phyloP scores from a whole-genome alignment of 2,888 invertebrate genomes.

The Hirudinaria manillensis region DNA sequence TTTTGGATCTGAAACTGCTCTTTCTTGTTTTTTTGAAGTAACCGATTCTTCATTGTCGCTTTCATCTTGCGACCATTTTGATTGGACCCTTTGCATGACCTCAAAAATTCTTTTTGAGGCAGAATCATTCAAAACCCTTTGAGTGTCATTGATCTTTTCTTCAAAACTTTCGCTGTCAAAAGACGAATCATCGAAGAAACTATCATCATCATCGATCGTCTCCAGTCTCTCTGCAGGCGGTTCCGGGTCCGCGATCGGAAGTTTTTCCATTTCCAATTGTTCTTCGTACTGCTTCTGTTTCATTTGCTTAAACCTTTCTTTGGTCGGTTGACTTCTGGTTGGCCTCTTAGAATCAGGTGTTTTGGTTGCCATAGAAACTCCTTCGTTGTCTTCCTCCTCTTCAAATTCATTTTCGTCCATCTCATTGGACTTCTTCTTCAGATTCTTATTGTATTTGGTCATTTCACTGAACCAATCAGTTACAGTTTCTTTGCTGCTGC shows the following conservation, averaged over 20 bases:
- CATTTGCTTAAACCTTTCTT: slow-evolving; percentile 14
- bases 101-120: slow-evolving; percentile 22
- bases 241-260: slow-evolving; percentile 33
- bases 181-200: not conserved
- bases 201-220: slow-evolving; percentile 18
- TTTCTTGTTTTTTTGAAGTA: slow-evolving; percentile 1
- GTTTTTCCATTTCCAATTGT: slow-evolving; percentile 30
- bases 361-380: not conserved
- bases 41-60: not conserved
- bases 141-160: slow-evolving; percentile 25
- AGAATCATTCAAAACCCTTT: slow-evolving; percentile 24
- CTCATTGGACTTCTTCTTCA: slow-evolving; percentile 14
- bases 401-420: slow-evolving; percentile 20
- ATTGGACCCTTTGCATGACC: slow-evolving; percentile 18
- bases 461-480: slow-evolving; percentile 4
- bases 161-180: slow-evolving; percentile 30
- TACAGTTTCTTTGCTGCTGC: not conserved
- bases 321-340: slow-evolving; percentile 27
- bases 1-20: not conserved
- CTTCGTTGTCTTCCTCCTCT: too few species aligned
- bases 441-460: slow-evolving; percentile 5
- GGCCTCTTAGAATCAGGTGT: not conserved
- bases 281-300: slow-evolving; percentile 33
- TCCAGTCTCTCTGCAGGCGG: slow-evolving; percentile 14
- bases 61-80: slow-evolving; percentile 32